Evolutionary conservation across 2,888 invertebrate genomes (phyloP).

Genomic region (Ophion obscuratus): DNA sequence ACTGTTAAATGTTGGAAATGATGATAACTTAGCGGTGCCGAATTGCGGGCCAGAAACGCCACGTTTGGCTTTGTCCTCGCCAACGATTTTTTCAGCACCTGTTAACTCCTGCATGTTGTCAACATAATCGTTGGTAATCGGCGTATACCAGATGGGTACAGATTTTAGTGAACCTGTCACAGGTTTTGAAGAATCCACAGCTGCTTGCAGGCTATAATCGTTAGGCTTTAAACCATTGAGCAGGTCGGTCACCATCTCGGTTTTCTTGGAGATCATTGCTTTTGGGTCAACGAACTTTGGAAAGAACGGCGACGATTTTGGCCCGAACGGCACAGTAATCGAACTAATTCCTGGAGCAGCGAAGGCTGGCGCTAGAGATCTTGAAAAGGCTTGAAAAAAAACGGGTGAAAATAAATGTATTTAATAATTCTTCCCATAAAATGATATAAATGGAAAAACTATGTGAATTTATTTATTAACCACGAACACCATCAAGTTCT

Average conservation of each 20-base stretch:
- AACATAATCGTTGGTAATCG: constrained; percentile 11
- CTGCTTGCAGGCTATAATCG: constrained; percentile 41
- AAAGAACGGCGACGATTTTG: constrained; percentile 76
- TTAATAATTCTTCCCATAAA: background rate
- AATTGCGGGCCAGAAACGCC: constrained; percentile 53
- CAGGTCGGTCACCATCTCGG: constrained; percentile 74
- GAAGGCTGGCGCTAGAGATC: constrained; percentile 74
- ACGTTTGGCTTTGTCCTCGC: constrained; percentile 53
- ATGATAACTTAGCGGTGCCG: constrained; percentile 28
- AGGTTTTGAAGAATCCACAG: constrained; percentile 11
- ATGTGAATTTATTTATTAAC: background rate
- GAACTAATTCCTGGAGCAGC: constrained; percentile 70
- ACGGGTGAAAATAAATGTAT: background rate
- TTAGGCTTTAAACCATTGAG: constrained; percentile 75
- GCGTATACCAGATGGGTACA: constrained; percentile 53
- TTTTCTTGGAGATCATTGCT: constrained; percentile 78
- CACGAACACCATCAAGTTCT: no score
- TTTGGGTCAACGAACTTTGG: constrained; percentile 80
- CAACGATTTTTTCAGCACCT: constrained; percentile 25
- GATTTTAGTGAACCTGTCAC: constrained; percentile 3
- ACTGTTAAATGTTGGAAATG: constrained; percentile 21
- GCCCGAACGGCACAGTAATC: constrained; percentile 76
- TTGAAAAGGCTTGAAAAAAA: constrained; percentile 70
- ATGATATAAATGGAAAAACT: background rate
- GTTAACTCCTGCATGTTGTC: constrained; percentile 5